Percentiles rank a stretch among this genome's conserved stretches.
phyloP scores from a whole-genome alignment of 2,113 vertebrate genomes.

The Heterochromis multidens region DNA sequence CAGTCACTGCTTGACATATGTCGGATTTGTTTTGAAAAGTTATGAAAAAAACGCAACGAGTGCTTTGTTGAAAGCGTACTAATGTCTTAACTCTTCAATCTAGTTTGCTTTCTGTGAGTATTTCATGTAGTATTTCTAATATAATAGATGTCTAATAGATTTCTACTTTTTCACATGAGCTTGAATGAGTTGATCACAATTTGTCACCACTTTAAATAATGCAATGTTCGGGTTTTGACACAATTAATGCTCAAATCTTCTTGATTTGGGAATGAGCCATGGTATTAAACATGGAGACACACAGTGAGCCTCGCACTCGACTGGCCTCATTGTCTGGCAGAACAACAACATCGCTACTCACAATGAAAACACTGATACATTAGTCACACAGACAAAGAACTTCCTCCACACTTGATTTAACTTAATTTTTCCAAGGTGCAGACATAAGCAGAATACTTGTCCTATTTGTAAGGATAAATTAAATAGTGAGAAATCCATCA shows the following conservation, averaged over 20 bases:
- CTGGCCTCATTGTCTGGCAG: not conserved
- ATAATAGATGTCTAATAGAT: not conserved
- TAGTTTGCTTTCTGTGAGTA: not conserved
- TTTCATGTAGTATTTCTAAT: not conserved
- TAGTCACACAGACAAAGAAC: slow-evolving; percentile 11
- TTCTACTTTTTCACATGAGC: not conserved
- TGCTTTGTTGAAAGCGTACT: not conserved
- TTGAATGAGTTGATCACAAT: not conserved
- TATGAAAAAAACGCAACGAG: not conserved
- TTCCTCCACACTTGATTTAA: slow-evolving; percentile 45
- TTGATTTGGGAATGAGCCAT: not conserved
- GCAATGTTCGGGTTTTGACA: not conserved
- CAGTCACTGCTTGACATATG: not conserved
- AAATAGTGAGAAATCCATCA: slow-evolving; percentile 24
- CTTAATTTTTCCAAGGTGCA: slow-evolving; percentile 35
- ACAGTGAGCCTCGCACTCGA: not conserved
- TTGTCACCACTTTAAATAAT: not conserved
- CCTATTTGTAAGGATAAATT: slow-evolving; percentile 18
- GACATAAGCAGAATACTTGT: slow-evolving; percentile 29
- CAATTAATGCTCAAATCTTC: not conserved
- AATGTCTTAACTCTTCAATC: not conserved
- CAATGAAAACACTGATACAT: slow-evolving; percentile 19
- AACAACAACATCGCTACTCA: not conserved
- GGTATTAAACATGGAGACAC: not conserved
- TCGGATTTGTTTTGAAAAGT: not conserved